A percentile compares a stretch with the other conserved stretches of the same genome.
phyloP scores from a whole-genome alignment of 2,113 vertebrate species.

The Lasiurus cinereus region DNA sequence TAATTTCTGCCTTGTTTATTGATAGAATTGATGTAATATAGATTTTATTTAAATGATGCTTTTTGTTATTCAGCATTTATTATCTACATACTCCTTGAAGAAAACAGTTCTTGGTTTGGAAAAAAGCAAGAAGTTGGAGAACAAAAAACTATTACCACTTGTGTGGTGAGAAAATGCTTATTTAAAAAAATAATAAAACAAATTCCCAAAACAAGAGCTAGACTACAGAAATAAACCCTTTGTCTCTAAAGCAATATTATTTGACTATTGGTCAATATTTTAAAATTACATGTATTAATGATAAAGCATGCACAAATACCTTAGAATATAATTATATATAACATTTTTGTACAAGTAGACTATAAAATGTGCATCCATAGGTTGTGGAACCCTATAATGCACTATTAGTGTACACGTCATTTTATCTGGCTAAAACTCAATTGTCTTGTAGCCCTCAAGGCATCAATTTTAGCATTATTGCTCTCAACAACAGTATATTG shows the following conservation, averaged over 20 bases:
- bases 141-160: neutral
- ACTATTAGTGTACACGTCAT: slow-evolving; percentile 89
- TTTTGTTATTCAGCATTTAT: slow-evolving; percentile 68
- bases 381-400: slow-evolving; percentile 84
- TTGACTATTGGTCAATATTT: slow-evolving; percentile 64
- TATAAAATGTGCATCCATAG: slow-evolving; percentile 66
- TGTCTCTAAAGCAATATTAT: neutral
- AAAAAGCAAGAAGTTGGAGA: slow-evolving; percentile 27
- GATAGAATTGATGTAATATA: slow-evolving; percentile 69
- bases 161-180: slow-evolving; percentile 19
- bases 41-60: slow-evolving; percentile 67
- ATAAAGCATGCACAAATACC: slow-evolving; percentile 72
- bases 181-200: slow-evolving; percentile 58
- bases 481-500: slow-evolving; percentile 85
- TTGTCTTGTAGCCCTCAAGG: slow-evolving; percentile 87
- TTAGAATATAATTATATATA: slow-evolving; percentile 72
- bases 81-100: slow-evolving; percentile 65
- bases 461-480: slow-evolving; percentile 86
- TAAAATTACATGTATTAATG: slow-evolving; percentile 75
- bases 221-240: slow-evolving; percentile 44
- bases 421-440: slow-evolving; percentile 89
- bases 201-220: neutral
- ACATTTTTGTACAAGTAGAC: slow-evolving; percentile 64
- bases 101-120: slow-evolving; percentile 64
- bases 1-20: slow-evolving; percentile 76